Percentiles rank a stretch among this genome's conserved stretches.
These are phyloP conservation scores for Heptranchias perlo DNA, from an alignment of 2,113 vertebrate species.

Conservation along the genomic window DNA sequence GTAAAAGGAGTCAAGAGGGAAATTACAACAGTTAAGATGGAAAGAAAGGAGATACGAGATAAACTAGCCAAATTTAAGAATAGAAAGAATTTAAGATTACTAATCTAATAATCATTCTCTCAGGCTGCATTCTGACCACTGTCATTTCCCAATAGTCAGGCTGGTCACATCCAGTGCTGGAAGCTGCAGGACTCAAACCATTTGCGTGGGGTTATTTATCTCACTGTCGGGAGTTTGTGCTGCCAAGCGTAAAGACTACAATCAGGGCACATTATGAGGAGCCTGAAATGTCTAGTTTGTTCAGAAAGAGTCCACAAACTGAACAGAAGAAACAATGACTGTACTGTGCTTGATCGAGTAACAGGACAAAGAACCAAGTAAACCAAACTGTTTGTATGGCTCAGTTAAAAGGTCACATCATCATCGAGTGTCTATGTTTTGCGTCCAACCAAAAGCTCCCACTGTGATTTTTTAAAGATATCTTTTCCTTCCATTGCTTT, in stretches of 20 bases:
- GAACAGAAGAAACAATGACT: not conserved
- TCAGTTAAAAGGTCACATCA: not conserved
- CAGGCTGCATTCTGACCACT: not conserved
- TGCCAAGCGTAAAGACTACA: not conserved
- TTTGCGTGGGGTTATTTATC: not conserved
- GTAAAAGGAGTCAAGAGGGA: not conserved
- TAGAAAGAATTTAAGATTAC: not conserved
- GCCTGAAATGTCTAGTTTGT: not conserved
- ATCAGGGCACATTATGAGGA: not conserved
- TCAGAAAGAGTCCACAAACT: not conserved
- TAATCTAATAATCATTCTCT: not conserved
- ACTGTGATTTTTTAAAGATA: not conserved
- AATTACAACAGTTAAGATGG: not conserved
- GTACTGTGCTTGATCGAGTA: too few relatives aligned
- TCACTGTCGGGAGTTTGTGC: not conserved
- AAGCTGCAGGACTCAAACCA: not conserved
- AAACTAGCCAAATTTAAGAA: not conserved
- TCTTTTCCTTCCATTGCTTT: not conserved
- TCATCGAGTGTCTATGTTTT: not conserved
- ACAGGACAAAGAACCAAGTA: not conserved
- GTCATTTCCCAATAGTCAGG: not conserved
- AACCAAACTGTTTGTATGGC: not conserved
- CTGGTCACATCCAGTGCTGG: not conserved
- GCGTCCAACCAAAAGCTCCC: not conserved
- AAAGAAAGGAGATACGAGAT: not conserved